Base-by-base conservation (phyloP, 1,140 invertebrate species). In the Lasioglossum baleicum region DNA sequence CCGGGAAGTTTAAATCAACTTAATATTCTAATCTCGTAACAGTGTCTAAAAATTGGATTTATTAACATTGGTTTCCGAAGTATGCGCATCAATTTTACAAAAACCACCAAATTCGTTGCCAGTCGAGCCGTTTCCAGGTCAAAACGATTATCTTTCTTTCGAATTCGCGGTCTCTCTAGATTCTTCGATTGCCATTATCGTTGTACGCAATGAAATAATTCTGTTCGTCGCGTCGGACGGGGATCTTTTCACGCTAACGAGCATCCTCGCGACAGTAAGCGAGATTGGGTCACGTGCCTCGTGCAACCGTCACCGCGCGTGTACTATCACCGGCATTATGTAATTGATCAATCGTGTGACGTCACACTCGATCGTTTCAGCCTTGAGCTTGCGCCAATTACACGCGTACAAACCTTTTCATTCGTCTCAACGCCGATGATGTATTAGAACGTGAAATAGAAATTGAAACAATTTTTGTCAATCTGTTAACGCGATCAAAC, bases 381-480 rank as follows among this genome's bases (percentile, higher is more conserved):
- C 67, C 67, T 71, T 77, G 44, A 70, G n/a, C n/a, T 77, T 70
- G 58, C 11, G 8, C 66, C 10, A 5, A 10, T 15, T 26, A 67
- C 31, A 31, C 20, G 20, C 20, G 48, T 13, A 10, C 20, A 10
- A 31, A 31, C 31, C 60, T 56, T 53, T 56, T 72, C 60, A 42
- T 67, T 10, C 20, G 17, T 4, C n/a, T 60, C 64, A 48, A 60
- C 26, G 61, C 7, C 22, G n/a, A 20, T 17, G 11, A 42, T 56
- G 31, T 65, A 65, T 48, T 78, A n/a, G 44, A 65, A 56, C 17
- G 11, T 15, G 48, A 72, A 72, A 44, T 7, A 42, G 40, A 42
- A 65, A 64, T 78, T 72, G 48, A 13, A 56, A 22, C 65, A 76
- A 76, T 78, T 17, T n/a, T 65, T 6, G 67, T 7, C 1, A 1